Conservation (phyloP, 2,113 vertebrate genomes). For the Burhinus oedicnemus region DNA sequence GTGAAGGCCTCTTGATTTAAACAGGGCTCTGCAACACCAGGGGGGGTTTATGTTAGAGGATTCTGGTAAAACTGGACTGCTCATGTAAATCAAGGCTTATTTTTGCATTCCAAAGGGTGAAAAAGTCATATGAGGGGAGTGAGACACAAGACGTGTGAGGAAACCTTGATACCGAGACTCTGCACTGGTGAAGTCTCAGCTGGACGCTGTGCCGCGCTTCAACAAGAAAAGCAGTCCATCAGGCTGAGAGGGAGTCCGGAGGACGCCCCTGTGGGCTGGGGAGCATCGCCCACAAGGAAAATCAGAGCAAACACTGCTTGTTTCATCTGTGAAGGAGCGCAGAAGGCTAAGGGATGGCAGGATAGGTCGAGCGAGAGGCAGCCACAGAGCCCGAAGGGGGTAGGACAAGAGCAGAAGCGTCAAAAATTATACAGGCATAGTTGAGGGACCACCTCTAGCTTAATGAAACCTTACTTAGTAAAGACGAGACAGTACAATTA, state of each 20-base stretch:
- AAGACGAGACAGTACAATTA: background rate
- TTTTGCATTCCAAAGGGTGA: constrained; percentile 23
- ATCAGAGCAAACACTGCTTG: background rate
- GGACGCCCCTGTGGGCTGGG: background rate
- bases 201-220: background rate
- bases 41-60: background rate
- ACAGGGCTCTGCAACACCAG: background rate
- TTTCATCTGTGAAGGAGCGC: background rate
- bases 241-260: background rate
- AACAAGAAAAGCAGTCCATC: background rate
- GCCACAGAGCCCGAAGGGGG: background rate
- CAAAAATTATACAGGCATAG: background rate
- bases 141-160: background rate
- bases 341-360: background rate
- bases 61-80: background rate
- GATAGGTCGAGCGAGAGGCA: background rate
- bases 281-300: background rate
- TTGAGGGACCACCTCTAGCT: background rate
- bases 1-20: constrained; percentile 64
- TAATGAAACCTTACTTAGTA: background rate
- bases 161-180: background rate
- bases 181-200: background rate
- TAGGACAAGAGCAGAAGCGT: background rate
- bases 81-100: constrained; percentile 50
- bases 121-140: background rate